Evolutionary conservation across 2,888 invertebrate species (phyloP).

Genomic region (Machimus atricapillus): DNA sequence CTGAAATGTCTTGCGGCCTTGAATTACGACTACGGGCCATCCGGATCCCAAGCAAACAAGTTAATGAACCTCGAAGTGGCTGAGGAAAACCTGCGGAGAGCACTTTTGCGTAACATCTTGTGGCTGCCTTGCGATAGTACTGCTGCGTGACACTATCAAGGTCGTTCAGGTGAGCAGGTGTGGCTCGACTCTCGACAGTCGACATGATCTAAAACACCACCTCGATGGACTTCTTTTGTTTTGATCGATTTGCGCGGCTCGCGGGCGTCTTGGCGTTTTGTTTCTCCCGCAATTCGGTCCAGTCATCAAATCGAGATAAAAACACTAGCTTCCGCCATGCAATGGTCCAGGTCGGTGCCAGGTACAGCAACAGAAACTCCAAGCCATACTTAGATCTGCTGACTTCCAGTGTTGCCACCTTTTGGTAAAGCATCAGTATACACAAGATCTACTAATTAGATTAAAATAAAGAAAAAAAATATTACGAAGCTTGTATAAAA

Average conservation of each 20-base stretch:
- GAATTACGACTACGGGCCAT: slow-evolving; percentile 16
- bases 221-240: not conserved
- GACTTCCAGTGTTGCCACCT: too few relatives aligned
- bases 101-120: slow-evolving; percentile 9
- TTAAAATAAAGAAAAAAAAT: too few relatives aligned
- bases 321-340: slow-evolving; percentile 1
- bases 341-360: not conserved
- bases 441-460: too few relatives aligned
- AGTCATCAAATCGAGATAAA: not conserved
- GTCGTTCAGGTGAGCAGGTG: slow-evolving; percentile 8
- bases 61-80: slow-evolving; percentile 18
- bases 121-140: not conserved
- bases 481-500: too few relatives aligned
- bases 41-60: slow-evolving; percentile 13
- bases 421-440: too few relatives aligned
- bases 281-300: not conserved
- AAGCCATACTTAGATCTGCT: not conserved
- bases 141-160: not conserved
- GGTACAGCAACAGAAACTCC: not conserved
- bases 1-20: not conserved
- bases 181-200: not conserved
- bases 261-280: not conserved
- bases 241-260: not conserved
- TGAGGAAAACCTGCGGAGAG: not conserved
- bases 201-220: not conserved